Conservation (phyloP, 2,888 invertebrate genomes). For the Ashinkailepas kermadecensis region DNA sequence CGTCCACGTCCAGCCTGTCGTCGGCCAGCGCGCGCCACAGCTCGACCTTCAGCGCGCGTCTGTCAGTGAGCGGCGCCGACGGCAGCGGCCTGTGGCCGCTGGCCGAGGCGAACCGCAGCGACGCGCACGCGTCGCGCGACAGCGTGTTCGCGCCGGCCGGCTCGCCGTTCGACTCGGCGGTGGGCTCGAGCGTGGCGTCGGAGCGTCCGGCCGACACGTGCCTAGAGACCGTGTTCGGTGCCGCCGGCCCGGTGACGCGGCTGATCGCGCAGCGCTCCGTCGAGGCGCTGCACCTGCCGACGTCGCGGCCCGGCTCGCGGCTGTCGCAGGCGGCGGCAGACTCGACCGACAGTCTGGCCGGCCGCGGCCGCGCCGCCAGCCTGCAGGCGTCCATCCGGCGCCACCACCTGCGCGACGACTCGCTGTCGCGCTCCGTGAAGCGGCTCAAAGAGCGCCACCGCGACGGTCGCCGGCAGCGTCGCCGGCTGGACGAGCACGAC, state of each 20-base stretch:
- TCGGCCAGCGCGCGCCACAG: not conserved
- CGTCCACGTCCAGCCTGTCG: not conserved
- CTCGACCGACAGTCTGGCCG: not conserved
- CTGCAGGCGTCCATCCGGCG: constrained; percentile 2
- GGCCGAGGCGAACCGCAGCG: not conserved
- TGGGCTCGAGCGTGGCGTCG: constrained; percentile 9
- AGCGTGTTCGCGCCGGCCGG: not conserved
- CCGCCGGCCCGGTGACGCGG: constrained; percentile 27
- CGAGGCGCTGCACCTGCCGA: constrained; percentile 23
- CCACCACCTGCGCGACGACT: constrained; percentile 22
- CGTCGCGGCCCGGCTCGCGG: constrained; percentile 9
- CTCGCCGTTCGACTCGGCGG: constrained; percentile 14
- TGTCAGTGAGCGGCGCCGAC: not conserved
- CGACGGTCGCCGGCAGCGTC: not conserved
- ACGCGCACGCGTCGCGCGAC: too few relatives aligned
- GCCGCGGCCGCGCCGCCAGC: not conserved
- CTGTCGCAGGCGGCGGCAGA: not conserved
- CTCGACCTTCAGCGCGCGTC: not conserved
- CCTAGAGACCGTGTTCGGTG: constrained; percentile 29
- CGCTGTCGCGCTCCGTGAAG: constrained; percentile 14
- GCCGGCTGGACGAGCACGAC: not conserved
- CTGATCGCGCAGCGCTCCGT: constrained; percentile 26
- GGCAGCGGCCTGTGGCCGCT: not conserved
- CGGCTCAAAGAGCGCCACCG: constrained; percentile 11
- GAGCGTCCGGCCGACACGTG: constrained; percentile 26